Evolutionary conservation across 2,797 vertebrate species (phyloP).

Genomic region (Selene dorsalis): DNA sequence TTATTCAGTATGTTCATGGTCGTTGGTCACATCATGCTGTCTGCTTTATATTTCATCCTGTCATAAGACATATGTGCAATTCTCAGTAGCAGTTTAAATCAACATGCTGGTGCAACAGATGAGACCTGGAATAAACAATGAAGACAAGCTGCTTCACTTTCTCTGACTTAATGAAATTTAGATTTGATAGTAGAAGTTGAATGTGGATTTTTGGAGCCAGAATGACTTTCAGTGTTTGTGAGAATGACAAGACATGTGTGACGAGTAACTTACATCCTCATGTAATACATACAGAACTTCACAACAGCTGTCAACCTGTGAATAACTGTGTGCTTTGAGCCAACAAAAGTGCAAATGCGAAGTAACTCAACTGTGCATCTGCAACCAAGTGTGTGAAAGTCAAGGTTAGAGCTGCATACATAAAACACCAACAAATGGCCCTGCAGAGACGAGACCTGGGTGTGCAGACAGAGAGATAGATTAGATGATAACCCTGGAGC

Average conservation of each 20-base stretch:
- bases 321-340: neutral
- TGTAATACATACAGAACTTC: neutral
- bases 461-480: constrained; percentile 37
- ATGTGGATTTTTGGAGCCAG: neutral
- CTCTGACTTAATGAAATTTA: neutral
- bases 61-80: neutral
- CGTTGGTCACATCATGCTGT: neutral
- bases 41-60: neutral
- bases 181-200: neutral
- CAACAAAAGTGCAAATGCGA: constrained; percentile 17
- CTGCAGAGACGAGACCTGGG: constrained; percentile 18
- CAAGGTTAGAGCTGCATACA: constrained; percentile 67
- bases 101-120: too few relatives aligned
- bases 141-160: neutral
- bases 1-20: neutral
- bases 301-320: neutral
- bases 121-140: neutral
- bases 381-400: constrained; percentile 29
- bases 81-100: neutral
- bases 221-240: neutral
- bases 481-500: constrained; percentile 44
- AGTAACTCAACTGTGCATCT: constrained; percentile 17
- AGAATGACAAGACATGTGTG: neutral
- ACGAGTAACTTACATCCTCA: neutral
- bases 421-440: constrained; percentile 33